A percentile compares a stretch with the other conserved stretches of the same genome.
These are phyloP conservation scores for Eumerus sabulonum DNA, from an alignment of 2,888 invertebrate species.

Conservation along the genomic window DNA sequence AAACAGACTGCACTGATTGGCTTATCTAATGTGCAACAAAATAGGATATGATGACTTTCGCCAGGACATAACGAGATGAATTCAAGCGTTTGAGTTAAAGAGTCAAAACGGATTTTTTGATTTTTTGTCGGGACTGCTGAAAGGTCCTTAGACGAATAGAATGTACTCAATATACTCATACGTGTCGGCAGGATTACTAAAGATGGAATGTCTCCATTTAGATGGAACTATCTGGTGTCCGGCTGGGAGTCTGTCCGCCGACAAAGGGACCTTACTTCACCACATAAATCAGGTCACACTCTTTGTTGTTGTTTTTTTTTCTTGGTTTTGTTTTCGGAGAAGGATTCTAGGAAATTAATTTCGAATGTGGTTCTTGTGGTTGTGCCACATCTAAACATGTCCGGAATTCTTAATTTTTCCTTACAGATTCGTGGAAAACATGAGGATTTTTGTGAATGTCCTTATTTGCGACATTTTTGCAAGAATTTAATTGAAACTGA, in stretches of 20 bases:
- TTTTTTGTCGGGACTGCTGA: too few relatives aligned
- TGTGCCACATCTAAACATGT: slow-evolving; percentile 39
- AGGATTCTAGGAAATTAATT: slow-evolving; percentile 50
- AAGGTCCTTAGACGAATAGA: too few relatives aligned
- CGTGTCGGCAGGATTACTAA: slow-evolving; percentile 49
- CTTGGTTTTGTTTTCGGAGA: background rate
- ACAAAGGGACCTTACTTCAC: slow-evolving; percentile 41
- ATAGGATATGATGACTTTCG: slow-evolving; percentile 54
- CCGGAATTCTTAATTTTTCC: slow-evolving; percentile 11
- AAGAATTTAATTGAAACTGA: background rate
- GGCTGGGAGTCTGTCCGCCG: slow-evolving; percentile 27
- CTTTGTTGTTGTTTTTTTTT: background rate
- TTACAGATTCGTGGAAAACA: too few relatives aligned
- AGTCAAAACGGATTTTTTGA: background rate
- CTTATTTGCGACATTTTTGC: background rate
- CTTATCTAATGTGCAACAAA: slow-evolving; percentile 62
- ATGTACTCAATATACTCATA: too few relatives aligned
- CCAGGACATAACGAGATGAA: slow-evolving; percentile 18
- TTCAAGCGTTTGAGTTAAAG: too few relatives aligned
- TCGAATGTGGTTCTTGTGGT: slow-evolving; percentile 62
- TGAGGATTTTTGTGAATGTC: too few relatives aligned
- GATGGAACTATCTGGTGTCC: background rate
- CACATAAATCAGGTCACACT: slow-evolving; percentile 52
- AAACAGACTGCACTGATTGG: slow-evolving; percentile 37
- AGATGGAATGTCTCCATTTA: slow-evolving; percentile 58